phyloP scores from a whole-genome alignment of 92 coral and sea anemone genomes.

The Parazoanthus darwini region DNA sequence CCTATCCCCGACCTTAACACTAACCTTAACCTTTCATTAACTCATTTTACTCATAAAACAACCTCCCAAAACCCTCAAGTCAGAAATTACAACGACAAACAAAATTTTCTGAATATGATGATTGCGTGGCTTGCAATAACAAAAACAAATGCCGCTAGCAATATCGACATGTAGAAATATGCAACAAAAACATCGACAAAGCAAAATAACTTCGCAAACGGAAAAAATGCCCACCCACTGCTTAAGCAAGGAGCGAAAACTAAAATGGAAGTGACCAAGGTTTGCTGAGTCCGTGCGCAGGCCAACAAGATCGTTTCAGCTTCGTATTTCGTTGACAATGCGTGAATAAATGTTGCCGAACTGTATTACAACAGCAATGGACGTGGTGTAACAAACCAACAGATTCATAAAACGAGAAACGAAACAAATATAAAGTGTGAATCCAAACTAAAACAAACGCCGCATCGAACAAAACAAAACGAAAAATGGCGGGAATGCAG shows the following conservation, averaged over 20 bases:
- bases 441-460: background rate
- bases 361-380: background rate
- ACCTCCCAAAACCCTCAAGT: too few species aligned
- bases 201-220: background rate
- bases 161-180: background rate
- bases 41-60: too few species aligned
- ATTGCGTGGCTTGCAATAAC: background rate
- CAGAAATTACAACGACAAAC: too few species aligned
- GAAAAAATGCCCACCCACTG: background rate
- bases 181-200: background rate
- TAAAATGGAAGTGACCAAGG: background rate
- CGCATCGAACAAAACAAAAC: background rate
- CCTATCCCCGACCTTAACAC: too few species aligned
- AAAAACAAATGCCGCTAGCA: background rate
- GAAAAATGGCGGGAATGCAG: background rate
- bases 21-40: too few species aligned
- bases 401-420: background rate
- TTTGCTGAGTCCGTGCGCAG: background rate
- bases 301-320: background rate
- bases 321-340: background rate
- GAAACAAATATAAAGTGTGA: background rate
- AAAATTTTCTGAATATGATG: too few species aligned
- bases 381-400: background rate
- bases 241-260: background rate
- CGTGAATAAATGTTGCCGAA: background rate